Percentiles rank a stretch among this genome's conserved stretches.
Evolutionary conservation across 2,888 invertebrate genomes (phyloP).

Genomic region (Charanyca ferruginea): DNA sequence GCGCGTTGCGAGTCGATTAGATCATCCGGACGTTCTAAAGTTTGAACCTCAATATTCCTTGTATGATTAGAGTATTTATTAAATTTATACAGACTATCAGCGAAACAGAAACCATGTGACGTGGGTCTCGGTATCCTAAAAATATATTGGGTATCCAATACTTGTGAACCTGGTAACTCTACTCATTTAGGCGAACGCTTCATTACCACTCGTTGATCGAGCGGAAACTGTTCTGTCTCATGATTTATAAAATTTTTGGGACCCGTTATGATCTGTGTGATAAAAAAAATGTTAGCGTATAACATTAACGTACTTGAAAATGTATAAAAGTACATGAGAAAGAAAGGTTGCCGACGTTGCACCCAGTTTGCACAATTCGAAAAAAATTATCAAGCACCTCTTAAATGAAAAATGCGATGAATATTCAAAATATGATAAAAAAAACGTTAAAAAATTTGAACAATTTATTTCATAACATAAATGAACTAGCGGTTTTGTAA

Average conservation of each 20-base stretch:
- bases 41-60: slow-evolving; percentile 39
- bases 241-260: slow-evolving; percentile 83
- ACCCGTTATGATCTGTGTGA: slow-evolving; percentile 83
- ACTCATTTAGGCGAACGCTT: slow-evolving; percentile 86
- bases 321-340: slow-evolving; percentile 75
- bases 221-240: slow-evolving; percentile 85
- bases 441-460: slow-evolving; percentile 20
- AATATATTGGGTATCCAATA: slow-evolving; percentile 59
- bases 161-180: slow-evolving; percentile 74
- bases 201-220: slow-evolving; percentile 84
- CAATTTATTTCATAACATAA: slow-evolving; percentile 42
- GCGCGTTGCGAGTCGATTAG: not conserved
- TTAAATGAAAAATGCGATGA: slow-evolving; percentile 58
- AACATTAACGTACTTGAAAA: slow-evolving; percentile 66
- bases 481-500: slow-evolving; percentile 44
- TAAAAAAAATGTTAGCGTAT: slow-evolving; percentile 70
- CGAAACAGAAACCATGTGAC: slow-evolving; percentile 22
- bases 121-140: slow-evolving; percentile 13
- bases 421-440: slow-evolving; percentile 40
- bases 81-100: slow-evolving; percentile 18
- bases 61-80: slow-evolving; percentile 20
- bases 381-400: slow-evolving; percentile 67
- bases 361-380: slow-evolving; percentile 84
- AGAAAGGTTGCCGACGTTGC: slow-evolving; percentile 81
- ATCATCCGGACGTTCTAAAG: slow-evolving; percentile 1